phyloP scores from a whole-genome alignment of 92 coral and sea anemone genomes.

The Ricordea florida region DNA sequence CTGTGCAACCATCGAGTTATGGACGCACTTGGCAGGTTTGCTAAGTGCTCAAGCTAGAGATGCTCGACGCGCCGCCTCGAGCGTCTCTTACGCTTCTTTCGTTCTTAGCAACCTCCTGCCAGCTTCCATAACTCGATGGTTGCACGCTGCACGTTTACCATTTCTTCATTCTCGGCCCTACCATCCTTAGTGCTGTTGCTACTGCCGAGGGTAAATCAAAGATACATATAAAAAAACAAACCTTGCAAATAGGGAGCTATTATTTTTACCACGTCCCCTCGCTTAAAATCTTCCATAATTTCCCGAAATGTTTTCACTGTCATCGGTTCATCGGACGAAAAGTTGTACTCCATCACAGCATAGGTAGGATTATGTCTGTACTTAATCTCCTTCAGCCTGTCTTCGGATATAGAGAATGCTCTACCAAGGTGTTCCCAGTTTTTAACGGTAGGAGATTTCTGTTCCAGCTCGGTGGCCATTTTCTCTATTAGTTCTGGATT shows the following conservation, averaged over 20 bases:
- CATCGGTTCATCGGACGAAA: constrained; percentile 3
- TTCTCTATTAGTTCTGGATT: not conserved
- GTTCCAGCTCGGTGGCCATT: constrained; percentile 35
- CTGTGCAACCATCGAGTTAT: no score
- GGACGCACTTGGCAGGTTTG: no score
- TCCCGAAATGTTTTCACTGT: constrained; percentile 10
- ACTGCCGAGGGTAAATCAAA: no score
- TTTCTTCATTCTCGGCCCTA: no score
- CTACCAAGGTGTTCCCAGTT: constrained; percentile 61
- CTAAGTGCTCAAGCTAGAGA: no score
- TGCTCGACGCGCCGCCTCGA: no score
- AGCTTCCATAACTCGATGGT: no score
- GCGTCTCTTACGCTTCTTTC: no score
- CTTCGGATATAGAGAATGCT: constrained; percentile 2
- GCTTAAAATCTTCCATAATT: not conserved
- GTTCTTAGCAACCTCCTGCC: no score
- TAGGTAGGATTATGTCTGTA: constrained; percentile 53
- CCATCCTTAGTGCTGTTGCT: no score
- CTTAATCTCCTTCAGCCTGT: constrained; percentile 21
- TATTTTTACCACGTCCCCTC: constrained; percentile 34
- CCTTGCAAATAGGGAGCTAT: not conserved
- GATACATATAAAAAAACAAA: no score
- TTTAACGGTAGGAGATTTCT: constrained; percentile 16
- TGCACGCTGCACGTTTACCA: no score
- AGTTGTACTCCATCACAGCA: constrained; percentile 36